Conservation (phyloP, 1,140 invertebrate genomes). For the Pseudobourletiella spinata region DNA sequence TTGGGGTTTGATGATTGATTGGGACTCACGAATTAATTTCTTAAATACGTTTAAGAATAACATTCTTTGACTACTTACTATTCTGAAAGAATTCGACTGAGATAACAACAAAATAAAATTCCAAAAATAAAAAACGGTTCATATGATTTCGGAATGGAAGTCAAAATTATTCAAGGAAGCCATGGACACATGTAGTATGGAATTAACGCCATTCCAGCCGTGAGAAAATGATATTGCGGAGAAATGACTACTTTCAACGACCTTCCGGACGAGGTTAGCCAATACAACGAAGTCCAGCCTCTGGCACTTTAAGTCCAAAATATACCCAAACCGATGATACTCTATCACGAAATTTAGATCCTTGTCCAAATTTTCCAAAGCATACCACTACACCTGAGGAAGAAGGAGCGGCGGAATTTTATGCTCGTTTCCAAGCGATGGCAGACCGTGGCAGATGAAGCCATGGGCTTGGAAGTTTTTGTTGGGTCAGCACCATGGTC, state of each 20-base stretch:
- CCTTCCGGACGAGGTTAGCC: background rate
- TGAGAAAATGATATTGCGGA: background rate
- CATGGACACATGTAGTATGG: too few species aligned
- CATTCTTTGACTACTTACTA: too few species aligned
- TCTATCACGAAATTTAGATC: background rate
- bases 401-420: background rate
- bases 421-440: background rate
- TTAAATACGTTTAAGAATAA: too few species aligned
- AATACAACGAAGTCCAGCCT: too few species aligned
- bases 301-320: background rate
- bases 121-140: too few species aligned
- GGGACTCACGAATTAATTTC: too few species aligned
- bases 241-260: background rate
- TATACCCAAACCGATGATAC: background rate
- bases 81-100: too few species aligned
- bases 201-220: too few species aligned
- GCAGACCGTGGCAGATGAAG: background rate
- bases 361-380: background rate
- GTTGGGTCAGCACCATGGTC: background rate
- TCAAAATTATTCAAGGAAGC: too few species aligned
- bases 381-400: background rate
- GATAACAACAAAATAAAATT: too few species aligned
- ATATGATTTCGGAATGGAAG: too few species aligned
- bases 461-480: background rate
- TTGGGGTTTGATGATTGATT: too few species aligned